Percentiles rank a stretch among this genome's conserved stretches.
phyloP scores from a whole-genome alignment of 2,888 invertebrate genomes.

The Athripsodes cinereus region DNA sequence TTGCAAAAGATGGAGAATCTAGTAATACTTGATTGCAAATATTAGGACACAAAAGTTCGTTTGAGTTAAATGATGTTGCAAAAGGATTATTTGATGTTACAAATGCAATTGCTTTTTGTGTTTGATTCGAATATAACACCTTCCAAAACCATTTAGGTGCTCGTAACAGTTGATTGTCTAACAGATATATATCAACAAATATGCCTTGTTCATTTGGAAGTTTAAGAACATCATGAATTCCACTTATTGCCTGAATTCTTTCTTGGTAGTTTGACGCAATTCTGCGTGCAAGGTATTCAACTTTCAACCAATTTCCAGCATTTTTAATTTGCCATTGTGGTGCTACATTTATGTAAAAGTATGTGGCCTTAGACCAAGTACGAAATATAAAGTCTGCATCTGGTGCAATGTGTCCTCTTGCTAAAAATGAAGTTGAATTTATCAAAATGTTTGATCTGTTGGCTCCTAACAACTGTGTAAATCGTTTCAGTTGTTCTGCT shows the following conservation, averaged over 20 bases:
- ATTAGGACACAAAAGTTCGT: conserved; percentile 34
- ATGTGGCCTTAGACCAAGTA: conserved; percentile 40
- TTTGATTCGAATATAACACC: conserved; percentile 36
- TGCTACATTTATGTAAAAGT: conserved; percentile 42
- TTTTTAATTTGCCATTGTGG: conserved; percentile 41
- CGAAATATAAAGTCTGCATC: conserved; percentile 43
- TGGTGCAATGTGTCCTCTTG: conserved; percentile 44
- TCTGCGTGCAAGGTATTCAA: conserved; percentile 38
- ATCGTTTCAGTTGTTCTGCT: conserved; percentile 28
- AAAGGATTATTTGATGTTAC: conserved; percentile 45
- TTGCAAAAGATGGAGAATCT: no score
- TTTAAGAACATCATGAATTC: conserved; percentile 36
- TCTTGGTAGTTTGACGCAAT: conserved; percentile 32
- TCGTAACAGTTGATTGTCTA: conserved; percentile 33
- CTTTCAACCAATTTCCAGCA: conserved; percentile 42
- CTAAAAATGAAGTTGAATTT: conserved; percentile 33
- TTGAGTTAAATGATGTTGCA: conserved; percentile 23
- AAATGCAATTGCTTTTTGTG: conserved; percentile 38
- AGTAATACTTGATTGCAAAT: conserved; percentile 34
- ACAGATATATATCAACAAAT: conserved; percentile 35
- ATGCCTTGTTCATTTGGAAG: conserved; percentile 34
- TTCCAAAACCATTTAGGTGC: conserved; percentile 43
- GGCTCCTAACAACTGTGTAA: conserved; percentile 34
- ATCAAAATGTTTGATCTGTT: conserved; percentile 34
- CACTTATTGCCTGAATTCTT: conserved; percentile 37